phyloP scores from a whole-genome alignment of 2,888 invertebrate species.

The Diaperis boleti region DNA sequence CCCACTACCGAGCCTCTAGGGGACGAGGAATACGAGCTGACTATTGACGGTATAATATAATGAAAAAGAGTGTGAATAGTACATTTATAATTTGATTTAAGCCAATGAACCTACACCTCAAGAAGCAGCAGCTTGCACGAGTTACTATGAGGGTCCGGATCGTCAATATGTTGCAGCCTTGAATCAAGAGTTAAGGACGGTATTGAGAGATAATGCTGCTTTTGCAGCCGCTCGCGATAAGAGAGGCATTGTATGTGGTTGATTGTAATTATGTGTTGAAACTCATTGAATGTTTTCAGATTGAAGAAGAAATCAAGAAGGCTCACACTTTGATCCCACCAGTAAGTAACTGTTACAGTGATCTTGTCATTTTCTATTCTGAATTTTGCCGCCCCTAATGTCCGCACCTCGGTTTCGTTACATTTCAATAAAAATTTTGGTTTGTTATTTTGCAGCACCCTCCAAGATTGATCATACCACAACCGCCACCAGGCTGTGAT shows the following conservation, averaged over 20 bases:
- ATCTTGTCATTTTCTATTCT: too few relatives aligned
- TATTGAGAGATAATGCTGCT: conserved; percentile 50
- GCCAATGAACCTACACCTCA: not conserved
- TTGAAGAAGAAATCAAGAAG: conserved; percentile 8
- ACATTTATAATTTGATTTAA: too few relatives aligned
- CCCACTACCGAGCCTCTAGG: conserved; percentile 48
- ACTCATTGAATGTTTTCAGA: not conserved
- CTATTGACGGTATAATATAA: conserved; percentile 41
- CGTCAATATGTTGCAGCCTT: conserved; percentile 47
- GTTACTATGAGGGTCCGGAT: not conserved
- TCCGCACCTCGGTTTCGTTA: too few relatives aligned
- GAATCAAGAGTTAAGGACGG: conserved; percentile 52
- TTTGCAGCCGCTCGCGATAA: conserved; percentile 51
- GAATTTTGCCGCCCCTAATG: too few relatives aligned
- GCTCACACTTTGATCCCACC: too few relatives aligned
- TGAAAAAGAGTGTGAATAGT: too few relatives aligned
- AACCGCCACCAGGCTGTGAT: too few relatives aligned
- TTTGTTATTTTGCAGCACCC: too few relatives aligned
- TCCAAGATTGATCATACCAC: too few relatives aligned
- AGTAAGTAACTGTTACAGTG: too few relatives aligned
- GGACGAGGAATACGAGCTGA: conserved; percentile 54
- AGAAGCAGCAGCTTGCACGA: not conserved
- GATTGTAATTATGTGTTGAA: conserved; percentile 2
- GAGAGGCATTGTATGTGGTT: conserved; percentile 43
- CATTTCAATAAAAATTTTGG: too few relatives aligned